Percentiles rank a stretch among this genome's conserved stretches.
phyloP scores from a whole-genome alignment of 2,797 vertebrate genomes.

The Halcyon leucocephala region DNA sequence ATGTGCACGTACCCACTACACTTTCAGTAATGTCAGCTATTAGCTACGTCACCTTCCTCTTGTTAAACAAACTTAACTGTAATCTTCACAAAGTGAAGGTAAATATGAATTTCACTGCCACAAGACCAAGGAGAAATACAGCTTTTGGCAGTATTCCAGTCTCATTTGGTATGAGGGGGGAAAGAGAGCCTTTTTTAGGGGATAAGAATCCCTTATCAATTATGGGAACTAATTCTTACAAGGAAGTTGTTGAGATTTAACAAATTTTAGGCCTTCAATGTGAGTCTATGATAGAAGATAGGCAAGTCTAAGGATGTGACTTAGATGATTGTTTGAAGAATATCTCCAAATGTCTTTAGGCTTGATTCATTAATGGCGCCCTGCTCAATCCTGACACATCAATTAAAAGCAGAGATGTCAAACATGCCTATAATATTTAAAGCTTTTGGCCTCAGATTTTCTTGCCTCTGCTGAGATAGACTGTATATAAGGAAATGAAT shows the following conservation, averaged over 20 bases:
- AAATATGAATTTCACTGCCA: not conserved
- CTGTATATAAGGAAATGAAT: not conserved
- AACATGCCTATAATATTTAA: not conserved
- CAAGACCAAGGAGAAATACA: not conserved
- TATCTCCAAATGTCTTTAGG: not conserved
- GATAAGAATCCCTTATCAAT: not conserved
- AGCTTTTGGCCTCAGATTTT: not conserved
- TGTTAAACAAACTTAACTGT: not conserved
- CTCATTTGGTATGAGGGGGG: not conserved
- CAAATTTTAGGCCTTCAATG: not conserved
- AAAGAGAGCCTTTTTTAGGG: not conserved
- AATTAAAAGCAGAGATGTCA: not conserved
- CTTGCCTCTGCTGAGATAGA: not conserved
- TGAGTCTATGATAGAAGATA: not conserved
- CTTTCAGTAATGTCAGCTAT: not conserved
- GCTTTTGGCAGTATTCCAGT: not conserved
- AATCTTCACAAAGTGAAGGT: not conserved
- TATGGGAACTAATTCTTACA: not conserved
- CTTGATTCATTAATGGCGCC: not conserved
- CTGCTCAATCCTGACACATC: not conserved
- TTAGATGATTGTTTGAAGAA: not conserved
- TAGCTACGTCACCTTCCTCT: not conserved
- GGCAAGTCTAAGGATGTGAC: not conserved
- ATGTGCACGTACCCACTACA: accelerated
- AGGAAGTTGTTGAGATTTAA: not conserved